These are phyloP conservation scores for Achlya flavicornis DNA, from an alignment of 2,888 invertebrate species.

Conservation along the genomic window DNA sequence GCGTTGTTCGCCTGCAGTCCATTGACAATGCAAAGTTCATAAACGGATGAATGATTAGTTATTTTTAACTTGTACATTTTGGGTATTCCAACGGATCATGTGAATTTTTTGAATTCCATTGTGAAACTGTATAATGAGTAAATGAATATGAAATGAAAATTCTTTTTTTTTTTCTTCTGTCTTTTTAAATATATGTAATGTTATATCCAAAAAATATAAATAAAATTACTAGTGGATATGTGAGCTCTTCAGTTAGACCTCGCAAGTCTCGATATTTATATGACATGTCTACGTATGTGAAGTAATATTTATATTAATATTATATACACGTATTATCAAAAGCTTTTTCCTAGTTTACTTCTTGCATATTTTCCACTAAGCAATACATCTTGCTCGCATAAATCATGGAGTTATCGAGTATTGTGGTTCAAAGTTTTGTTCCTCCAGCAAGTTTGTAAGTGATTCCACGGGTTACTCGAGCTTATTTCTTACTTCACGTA, in stretches of 20 bases:
- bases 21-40: background rate
- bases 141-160: too few relatives aligned
- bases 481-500: slow-evolving; percentile 10
- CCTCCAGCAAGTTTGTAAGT: slow-evolving; percentile 9
- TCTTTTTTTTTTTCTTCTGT: too few relatives aligned
- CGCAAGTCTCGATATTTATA: too few relatives aligned
- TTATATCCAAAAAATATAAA: too few relatives aligned
- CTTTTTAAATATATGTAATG: too few relatives aligned
- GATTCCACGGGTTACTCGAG: slow-evolving; percentile 8
- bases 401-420: slow-evolving; percentile 1
- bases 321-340: too few relatives aligned
- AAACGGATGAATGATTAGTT: background rate
- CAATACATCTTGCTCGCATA: background rate
- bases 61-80: background rate
- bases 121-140: too few relatives aligned
- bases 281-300: too few relatives aligned
- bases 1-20: background rate
- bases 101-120: too few relatives aligned
- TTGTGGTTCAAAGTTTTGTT: slow-evolving; percentile 11
- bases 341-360: background rate
- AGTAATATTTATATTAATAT: too few relatives aligned
- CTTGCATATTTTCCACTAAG: background rate
- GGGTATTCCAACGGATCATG: background rate
- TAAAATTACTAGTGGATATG: too few relatives aligned
- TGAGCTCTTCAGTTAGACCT: too few relatives aligned